These are phyloP conservation scores for Pediacus dermestoides DNA, from an alignment of 2,888 invertebrate species.

Conservation along the genomic window DNA sequence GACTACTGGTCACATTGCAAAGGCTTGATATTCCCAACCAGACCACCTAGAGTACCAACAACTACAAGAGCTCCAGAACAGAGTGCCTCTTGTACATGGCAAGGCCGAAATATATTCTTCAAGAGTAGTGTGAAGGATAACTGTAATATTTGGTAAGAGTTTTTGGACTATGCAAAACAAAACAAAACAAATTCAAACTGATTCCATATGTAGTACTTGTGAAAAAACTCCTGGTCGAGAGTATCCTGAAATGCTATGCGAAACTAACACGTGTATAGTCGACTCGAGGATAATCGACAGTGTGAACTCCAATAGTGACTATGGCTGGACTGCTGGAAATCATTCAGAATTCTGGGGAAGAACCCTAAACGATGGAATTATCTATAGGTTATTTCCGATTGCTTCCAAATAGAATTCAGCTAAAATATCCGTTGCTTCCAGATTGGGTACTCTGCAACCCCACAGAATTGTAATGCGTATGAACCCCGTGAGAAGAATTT, in stretches of 20 bases:
- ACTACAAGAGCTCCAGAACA: slow-evolving; percentile 23
- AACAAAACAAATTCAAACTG: too few species aligned
- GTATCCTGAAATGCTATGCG: slow-evolving; percentile 69
- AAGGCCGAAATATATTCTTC: slow-evolving; percentile 50
- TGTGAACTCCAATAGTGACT: slow-evolving; percentile 57
- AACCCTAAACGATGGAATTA: slow-evolving; percentile 75
- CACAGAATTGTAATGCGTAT: slow-evolving; percentile 54
- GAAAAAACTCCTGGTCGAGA: too few species aligned
- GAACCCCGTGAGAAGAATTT: slow-evolving; percentile 58
- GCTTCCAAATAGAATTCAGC: too few species aligned
- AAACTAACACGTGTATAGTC: slow-evolving; percentile 70
- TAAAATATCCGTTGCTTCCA: slow-evolving; percentile 17
- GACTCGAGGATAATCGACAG: slow-evolving; percentile 64
- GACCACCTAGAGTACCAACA: slow-evolving; percentile 11
- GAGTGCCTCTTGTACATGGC: slow-evolving; percentile 53
- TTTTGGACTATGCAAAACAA: too few species aligned
- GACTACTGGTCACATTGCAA: slow-evolving; percentile 78
- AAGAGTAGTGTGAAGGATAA: slow-evolving; percentile 58
- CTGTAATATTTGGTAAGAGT: slow-evolving; percentile 70
- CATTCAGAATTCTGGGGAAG: slow-evolving; percentile 81
- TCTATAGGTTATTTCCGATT: slow-evolving; percentile 28
- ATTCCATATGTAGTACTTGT: too few species aligned
- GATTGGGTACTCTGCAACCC: slow-evolving; percentile 55
- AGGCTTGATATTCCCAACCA: slow-evolving; percentile 41
- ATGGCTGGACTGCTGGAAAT: slow-evolving; percentile 77